These are phyloP conservation scores for Nyctalus aviator DNA, from an alignment of 2,797 vertebrate species.

Conservation along the genomic window DNA sequence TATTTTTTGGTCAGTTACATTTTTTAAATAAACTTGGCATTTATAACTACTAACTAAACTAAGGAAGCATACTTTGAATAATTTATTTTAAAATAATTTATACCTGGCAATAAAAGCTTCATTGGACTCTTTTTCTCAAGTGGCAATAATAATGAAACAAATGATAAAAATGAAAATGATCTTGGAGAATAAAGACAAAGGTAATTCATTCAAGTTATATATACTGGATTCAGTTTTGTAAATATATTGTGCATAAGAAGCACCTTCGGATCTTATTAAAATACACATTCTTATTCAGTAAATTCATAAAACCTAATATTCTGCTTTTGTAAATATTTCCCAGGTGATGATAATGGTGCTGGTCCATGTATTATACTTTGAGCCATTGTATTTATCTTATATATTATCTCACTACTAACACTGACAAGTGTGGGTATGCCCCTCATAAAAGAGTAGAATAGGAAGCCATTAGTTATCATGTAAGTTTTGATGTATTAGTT, in stretches of 20 bases:
- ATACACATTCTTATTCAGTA: neutral
- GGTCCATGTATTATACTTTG: neutral
- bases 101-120: neutral
- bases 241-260: neutral
- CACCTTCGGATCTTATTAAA: neutral
- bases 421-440: neutral
- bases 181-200: neutral
- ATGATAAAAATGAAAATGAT: neutral
- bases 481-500: neutral
- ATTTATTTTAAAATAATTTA: constrained; percentile 15
- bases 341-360: neutral
- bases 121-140: neutral
- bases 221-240: neutral
- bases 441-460: neutral
- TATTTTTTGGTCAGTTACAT: neutral
- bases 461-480: neutral
- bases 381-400: neutral
- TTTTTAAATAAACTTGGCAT: neutral
- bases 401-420: neutral
- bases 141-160: neutral
- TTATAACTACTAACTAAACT: neutral
- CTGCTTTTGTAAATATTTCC: neutral
- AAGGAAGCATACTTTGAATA: neutral
- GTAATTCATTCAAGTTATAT: neutral
- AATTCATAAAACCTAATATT: neutral